A percentile compares a stretch with the other conserved stretches of the same genome.
These are phyloP conservation scores for Peromyscus nudipes DNA, from an alignment of 2,797 vertebrate species.

Conservation along the genomic window DNA sequence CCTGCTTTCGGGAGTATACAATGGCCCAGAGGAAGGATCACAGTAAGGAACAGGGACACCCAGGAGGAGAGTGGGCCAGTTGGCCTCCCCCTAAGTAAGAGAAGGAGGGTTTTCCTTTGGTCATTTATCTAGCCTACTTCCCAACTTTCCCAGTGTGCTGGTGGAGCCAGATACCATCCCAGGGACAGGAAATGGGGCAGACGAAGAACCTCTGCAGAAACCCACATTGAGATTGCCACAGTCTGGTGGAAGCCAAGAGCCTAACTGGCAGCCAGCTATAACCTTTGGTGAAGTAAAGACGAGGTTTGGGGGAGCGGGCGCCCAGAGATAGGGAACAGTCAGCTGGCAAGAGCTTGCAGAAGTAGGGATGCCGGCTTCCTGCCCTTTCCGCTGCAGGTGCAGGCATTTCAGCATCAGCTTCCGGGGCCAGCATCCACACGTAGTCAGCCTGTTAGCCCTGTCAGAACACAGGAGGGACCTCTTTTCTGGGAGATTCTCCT, in stretches of 20 bases:
- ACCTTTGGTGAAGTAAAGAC: accelerated
- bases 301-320: background rate
- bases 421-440: accelerated
- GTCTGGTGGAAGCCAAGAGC: background rate
- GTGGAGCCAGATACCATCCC: background rate
- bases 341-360: background rate
- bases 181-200: background rate
- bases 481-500: background rate
- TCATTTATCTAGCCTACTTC: background rate
- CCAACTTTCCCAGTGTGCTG: no score
- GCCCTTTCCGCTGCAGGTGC: no score
- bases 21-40: background rate
- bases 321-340: no score
- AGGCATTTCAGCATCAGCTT: background rate
- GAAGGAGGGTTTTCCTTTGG: background rate
- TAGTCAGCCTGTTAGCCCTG: background rate
- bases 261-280: background rate
- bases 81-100: background rate
- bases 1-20: accelerated
- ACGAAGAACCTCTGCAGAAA: background rate
- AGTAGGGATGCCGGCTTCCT: accelerated
- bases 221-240: accelerated
- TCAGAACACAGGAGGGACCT: background rate
- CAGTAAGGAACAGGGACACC: background rate
- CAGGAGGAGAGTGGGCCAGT: background rate